These are phyloP conservation scores for Muscina levida DNA, from an alignment of 2,888 invertebrate species.

Conservation along the genomic window DNA sequence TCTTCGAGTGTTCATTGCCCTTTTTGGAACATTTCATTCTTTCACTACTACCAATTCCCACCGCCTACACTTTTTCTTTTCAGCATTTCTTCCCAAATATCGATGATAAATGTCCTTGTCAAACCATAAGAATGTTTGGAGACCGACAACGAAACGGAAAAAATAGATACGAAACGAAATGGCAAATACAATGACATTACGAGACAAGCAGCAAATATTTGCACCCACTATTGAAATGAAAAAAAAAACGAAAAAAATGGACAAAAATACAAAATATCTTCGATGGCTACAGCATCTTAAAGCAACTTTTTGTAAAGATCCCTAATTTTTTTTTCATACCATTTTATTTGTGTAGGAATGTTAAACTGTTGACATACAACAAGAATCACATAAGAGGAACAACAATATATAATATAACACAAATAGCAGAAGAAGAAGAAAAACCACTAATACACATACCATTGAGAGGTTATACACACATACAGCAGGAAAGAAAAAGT, in stretches of 20 bases:
- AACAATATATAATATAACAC: no score
- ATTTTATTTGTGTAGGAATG: no score
- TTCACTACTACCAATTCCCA: no score
- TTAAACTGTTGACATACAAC: slow-evolving; percentile 35
- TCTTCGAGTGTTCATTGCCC: no score
- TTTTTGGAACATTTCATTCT: no score
- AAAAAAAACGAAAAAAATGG: not conserved
- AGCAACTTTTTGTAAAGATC: not conserved
- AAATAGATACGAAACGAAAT: slow-evolving; percentile 11
- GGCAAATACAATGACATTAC: slow-evolving; percentile 18
- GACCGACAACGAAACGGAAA: not conserved
- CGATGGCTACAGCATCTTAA: no score
- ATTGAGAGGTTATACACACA: no score
- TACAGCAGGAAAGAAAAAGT: not conserved
- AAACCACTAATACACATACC: slow-evolving; percentile 37
- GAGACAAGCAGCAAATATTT: slow-evolving; percentile 26
- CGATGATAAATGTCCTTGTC: slow-evolving; percentile 36
- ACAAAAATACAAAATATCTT: not conserved
- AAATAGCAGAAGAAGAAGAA: slow-evolving; percentile 1
- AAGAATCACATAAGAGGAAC: slow-evolving; percentile 15
- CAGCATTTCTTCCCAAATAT: slow-evolving; percentile 36
- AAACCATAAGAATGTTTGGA: not conserved
- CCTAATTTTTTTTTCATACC: no score
- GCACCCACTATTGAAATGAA: not conserved
- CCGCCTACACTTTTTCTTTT: no score